Evolutionary conservation across 2,888 invertebrate genomes (phyloP), one percentile per base, ranked within the genome.

Genomic region (Caenorhabditis auriculariae): DNA sequence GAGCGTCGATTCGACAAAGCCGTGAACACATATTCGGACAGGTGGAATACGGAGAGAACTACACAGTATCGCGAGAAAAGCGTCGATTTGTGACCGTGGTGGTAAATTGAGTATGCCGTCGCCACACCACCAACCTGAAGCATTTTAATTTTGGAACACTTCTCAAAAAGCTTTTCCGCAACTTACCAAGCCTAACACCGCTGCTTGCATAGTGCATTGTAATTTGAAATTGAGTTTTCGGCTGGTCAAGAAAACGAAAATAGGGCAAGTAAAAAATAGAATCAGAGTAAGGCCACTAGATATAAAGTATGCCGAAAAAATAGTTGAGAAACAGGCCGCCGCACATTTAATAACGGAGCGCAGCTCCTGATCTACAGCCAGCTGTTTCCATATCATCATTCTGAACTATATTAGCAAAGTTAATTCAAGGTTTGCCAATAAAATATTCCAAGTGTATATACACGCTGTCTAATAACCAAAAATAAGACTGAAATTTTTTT

Each of bases 21-120:
- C 2, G 73, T 76, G 60, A 78, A 67, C 19, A 76, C 43, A 50
- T 72, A 77, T 54, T 78, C 78, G 42, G 73, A 63, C 41, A 72
- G 72, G 55, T 78, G 78, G 45, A 78, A 78, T 26, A 70, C 35
- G 15, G 62, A 57, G 6, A 76, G 55, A 21, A 76, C 54, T 35
- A 66, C 46, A 26, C 64, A 56, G 46, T 77, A 77, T n/a, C 67
- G 54, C 26, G 59, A 46, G 42, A 73, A 60, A 17, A 41, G 41
- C 21, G 42, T 19, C 7, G 44, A 39, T n/a, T 48, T 53, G 9
- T 50, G 29, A 5, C 38, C 42, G 9, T 49, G 50, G 35, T 53
- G 45, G 1, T 43, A 47, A 4, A 60, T 9, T 0, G 58, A 45
- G 29, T 62, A 54, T 12, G 61, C 39, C 21, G 73, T 29, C 23